Evolutionary conservation across 37 sponge, comb jelly and placozoan genomes (phyloP), one percentile per base, ranked within the genome.

Genomic region (Lycopodina hypogea): DNA sequence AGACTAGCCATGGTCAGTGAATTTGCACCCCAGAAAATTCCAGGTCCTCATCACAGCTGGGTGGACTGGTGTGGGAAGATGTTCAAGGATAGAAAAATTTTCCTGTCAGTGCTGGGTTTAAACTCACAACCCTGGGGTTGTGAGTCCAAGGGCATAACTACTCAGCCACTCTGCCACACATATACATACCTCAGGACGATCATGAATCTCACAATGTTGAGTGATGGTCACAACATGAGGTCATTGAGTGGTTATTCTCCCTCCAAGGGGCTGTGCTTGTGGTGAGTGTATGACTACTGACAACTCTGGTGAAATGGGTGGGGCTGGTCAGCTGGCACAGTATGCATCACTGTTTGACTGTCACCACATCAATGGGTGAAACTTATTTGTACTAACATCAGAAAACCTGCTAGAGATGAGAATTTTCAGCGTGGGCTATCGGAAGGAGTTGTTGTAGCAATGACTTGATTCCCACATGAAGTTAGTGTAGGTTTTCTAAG

Each of bases 331-430:
- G 19, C 55, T 78, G 0, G 45, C 72, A 2, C 61, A 29, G 11
- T 92, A 92, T 78, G 81, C 93, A n/a, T 81, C 88, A 18, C 77
- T 88, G 60, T 92, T 92, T 68, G 74, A 51, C 32, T 63, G 78
- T 52, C 78, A 92, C 42, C 75, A 92, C 64, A 88, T 92, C 42
- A 89, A 63, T 19, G 93, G 92, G 55, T 28, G 56, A 28, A 80
- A 83, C 38, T 77, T 94, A 65, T 85, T 91, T 42, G 61, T 82
- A 12, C 73, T 94, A n/a, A 91, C 79, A 1, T 86, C 35, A 18
- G 92, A 88, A 30, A 89, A 90, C 60, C 78, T 94, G 38, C 63
- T 87, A 24, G 85, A 90, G 67, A 85, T 94, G 50, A 86, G 89
- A 0, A 71, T 94, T 18, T 77, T 87, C 56, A 84, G 83, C 6